Percentiles rank a stretch among this genome's conserved stretches.
Conservation (phyloP, 2,888 invertebrate species). For the Troglohyphantes excavatus region DNA sequence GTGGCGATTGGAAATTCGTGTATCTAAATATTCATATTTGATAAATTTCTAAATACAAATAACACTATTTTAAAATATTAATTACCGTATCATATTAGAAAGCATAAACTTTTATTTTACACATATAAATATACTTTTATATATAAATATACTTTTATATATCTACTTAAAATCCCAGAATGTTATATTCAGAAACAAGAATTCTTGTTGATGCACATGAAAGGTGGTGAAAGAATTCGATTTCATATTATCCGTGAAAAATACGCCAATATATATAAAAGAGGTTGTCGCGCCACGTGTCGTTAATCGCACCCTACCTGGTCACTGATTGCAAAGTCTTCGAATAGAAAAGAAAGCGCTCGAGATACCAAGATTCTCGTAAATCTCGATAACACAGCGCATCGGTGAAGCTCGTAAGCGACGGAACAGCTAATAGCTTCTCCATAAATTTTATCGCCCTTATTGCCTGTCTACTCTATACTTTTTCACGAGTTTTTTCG, state of each 20-base stretch:
- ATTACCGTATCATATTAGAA: no score
- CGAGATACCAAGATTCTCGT: slow-evolving; percentile 74
- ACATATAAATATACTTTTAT: no score
- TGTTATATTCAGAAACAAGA: slow-evolving; percentile 2
- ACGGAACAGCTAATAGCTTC: slow-evolving; percentile 73
- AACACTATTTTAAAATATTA: no score
- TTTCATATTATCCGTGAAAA: slow-evolving; percentile 54
- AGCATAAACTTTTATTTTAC: no score
- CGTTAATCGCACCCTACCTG: slow-evolving; percentile 75
- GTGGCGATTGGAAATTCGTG: no score
- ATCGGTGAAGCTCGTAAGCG: slow-evolving; percentile 67
- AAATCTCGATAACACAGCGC: slow-evolving; percentile 72
- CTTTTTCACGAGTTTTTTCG: slow-evolving; percentile 16
- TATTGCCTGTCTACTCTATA: slow-evolving; percentile 69
- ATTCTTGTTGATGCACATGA: background rate
- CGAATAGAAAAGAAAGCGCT: slow-evolving; percentile 71
- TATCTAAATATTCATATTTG: no score
- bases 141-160: no score
- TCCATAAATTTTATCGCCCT: slow-evolving; percentile 76
- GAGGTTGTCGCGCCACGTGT: slow-evolving; percentile 54
- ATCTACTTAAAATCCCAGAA: no score
- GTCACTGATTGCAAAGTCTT: slow-evolving; percentile 73
- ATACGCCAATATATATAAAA: slow-evolving; percentile 73
- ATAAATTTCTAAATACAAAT: no score
- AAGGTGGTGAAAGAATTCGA: slow-evolving; percentile 48